Conservation (phyloP, 2,888 invertebrate species). For the Drosophila neonasuta region DNA sequence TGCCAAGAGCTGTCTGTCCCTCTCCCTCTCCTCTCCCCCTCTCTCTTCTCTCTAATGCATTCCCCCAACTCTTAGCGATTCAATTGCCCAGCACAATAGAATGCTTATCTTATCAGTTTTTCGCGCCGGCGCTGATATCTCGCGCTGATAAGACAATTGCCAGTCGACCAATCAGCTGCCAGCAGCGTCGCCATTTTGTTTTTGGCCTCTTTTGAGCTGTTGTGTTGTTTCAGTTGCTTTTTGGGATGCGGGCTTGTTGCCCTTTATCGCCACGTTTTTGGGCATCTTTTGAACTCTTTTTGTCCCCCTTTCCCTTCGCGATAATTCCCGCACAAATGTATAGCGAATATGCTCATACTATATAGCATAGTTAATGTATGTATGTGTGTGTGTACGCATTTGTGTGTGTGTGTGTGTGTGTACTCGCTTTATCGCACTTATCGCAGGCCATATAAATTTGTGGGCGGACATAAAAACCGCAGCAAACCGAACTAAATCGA, state of each 20-base stretch:
- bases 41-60: not conserved
- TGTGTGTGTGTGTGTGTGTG: slow-evolving; percentile 7
- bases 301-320: not conserved
- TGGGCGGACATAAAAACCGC: slow-evolving; percentile 72
- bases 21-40: not conserved
- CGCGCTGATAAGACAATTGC: slow-evolving; percentile 51
- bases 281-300: slow-evolving; percentile 9
- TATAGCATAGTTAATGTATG: not conserved
- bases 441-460: slow-evolving; percentile 73
- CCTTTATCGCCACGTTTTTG: slow-evolving; percentile 22
- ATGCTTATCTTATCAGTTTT: slow-evolving; percentile 63
- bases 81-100: slow-evolving; percentile 15
- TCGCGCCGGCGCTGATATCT: slow-evolving; percentile 63
- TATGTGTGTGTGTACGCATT: not conserved
- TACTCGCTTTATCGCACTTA: slow-evolving; percentile 60
- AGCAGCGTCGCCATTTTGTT: slow-evolving; percentile 68
- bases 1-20: not conserved
- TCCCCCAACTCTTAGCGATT: not conserved
- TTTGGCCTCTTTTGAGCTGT: slow-evolving; percentile 22
- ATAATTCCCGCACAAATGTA: slow-evolving; percentile 27
- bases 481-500: slow-evolving; percentile 23
- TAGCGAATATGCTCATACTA: not conserved
- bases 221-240: slow-evolving; percentile 4
- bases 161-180: slow-evolving; percentile 58
- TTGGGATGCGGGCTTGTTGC: slow-evolving; percentile 25